phyloP scores from a whole-genome alignment of 2,888 invertebrate genomes.

The Drosophila multiciliata region DNA sequence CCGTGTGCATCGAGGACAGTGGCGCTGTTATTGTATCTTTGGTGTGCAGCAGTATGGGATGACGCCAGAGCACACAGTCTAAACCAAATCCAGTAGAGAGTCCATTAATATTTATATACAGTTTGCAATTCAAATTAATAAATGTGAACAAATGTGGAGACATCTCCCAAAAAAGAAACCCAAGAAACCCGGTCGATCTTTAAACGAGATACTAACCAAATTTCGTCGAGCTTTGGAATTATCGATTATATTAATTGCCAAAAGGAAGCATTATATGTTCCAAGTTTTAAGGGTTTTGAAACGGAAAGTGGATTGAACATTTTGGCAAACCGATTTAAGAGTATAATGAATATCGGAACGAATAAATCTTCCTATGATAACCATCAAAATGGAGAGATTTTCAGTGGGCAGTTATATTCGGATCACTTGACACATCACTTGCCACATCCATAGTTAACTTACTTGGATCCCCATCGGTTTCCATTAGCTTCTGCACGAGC shows the following conservation, averaged over 20 bases:
- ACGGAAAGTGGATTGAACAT: background rate
- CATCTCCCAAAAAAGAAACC: background rate
- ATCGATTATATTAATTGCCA: background rate
- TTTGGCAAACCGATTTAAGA: background rate
- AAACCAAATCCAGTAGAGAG: background rate
- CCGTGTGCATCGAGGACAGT: constrained; percentile 95
- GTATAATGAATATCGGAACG: background rate
- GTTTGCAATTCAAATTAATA: background rate
- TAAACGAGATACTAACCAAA: background rate
- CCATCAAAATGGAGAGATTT: background rate
- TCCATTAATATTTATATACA: background rate
- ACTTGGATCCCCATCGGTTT: constrained; percentile 97
- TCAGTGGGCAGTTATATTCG: background rate
- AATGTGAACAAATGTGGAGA: background rate
- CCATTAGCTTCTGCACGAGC: constrained; percentile 97
- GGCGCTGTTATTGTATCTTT: constrained; percentile 96
- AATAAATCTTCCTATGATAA: background rate
- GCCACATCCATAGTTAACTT: constrained; percentile 78
- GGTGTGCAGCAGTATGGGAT: constrained; percentile 94
- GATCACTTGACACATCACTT: too few species aligned
- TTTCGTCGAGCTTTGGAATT: background rate
- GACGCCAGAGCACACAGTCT: constrained; percentile 97
- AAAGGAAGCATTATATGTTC: background rate
- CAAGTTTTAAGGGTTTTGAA: background rate
- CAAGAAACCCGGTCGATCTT: background rate